These are phyloP conservation scores for Oophaga sylvatica DNA, from an alignment of 2,797 vertebrate species.

Conservation along the genomic window DNA sequence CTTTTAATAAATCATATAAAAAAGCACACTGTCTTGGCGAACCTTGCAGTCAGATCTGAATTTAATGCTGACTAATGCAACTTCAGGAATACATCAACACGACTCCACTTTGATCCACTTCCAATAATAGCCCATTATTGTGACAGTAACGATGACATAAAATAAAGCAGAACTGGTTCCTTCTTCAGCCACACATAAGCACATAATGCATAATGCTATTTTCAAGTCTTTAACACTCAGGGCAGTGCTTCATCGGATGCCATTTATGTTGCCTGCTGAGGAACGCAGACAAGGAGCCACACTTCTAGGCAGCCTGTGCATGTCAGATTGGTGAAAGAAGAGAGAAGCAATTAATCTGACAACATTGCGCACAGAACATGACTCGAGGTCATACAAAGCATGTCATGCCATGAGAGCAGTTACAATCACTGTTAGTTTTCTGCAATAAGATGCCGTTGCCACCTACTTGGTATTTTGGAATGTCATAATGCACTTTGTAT, in stretches of 20 bases:
- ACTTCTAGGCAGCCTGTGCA: neutral
- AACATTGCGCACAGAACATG: neutral
- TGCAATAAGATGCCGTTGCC: neutral
- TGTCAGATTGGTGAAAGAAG: slow-evolving; percentile 5
- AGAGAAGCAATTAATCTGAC: neutral
- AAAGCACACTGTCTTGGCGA: no score
- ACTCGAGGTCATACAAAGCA: neutral
- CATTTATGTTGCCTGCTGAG: neutral
- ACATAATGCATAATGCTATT: neutral
- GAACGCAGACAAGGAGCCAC: neutral
- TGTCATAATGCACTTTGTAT: neutral
- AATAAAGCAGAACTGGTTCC: neutral
- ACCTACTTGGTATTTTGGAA: neutral
- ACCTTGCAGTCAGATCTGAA: no score
- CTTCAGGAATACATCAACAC: neutral
- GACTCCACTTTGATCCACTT: neutral
- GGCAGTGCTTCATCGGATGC: neutral
- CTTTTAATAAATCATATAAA: no score
- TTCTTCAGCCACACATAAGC: neutral
- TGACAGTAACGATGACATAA: neutral
- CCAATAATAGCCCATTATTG: neutral
- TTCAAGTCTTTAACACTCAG: neutral
- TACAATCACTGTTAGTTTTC: neutral
- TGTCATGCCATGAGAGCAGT: neutral
- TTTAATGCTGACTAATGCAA: no score